These are phyloP conservation scores for Cebidichthys violaceus DNA, from an alignment of 2,113 vertebrate genomes.

Conservation along the genomic window DNA sequence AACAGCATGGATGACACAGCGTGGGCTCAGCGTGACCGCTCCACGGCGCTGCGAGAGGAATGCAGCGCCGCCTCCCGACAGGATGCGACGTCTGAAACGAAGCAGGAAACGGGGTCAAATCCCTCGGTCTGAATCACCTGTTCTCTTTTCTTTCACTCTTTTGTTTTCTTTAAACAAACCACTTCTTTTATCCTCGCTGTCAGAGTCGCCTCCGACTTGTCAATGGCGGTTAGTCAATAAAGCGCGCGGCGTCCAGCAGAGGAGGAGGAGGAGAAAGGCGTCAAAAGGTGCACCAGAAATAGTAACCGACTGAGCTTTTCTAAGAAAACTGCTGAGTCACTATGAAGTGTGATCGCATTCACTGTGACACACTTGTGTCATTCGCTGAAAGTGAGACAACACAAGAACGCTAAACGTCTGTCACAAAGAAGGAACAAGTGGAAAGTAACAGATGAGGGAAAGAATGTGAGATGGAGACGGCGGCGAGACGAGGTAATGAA, in stretches of 20 bases:
- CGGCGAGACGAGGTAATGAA: neutral
- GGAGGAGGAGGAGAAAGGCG: conserved; percentile 31
- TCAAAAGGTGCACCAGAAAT: conserved; percentile 57
- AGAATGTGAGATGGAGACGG: no score
- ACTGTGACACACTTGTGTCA: conserved; percentile 48
- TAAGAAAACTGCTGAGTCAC: conserved; percentile 44
- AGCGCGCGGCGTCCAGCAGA: neutral
- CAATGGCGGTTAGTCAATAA: conserved; percentile 54
- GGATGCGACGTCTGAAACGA: conserved; percentile 42
- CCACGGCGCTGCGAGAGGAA: conserved; percentile 45
- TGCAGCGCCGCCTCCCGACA: conserved; percentile 21
- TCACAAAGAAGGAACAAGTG: neutral
- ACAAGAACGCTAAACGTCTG: neutral
- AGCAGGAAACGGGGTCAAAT: conserved; percentile 33
- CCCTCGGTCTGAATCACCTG: neutral
- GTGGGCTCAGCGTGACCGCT: neutral
- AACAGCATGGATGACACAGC: neutral
- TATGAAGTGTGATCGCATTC: conserved; percentile 39
- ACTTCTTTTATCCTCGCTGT: conserved; percentile 24
- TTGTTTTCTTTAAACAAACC: conserved; percentile 2
- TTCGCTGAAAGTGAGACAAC: neutral
- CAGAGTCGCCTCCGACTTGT: conserved; percentile 45
- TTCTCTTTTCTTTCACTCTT: conserved; percentile 15
- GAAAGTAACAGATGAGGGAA: neutral
- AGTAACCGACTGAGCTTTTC: conserved; percentile 28